A percentile compares a stretch with the other conserved stretches of the same genome.
Conservation (phyloP, 1,140 invertebrate species). For the Tetranychus urticae region DNA sequence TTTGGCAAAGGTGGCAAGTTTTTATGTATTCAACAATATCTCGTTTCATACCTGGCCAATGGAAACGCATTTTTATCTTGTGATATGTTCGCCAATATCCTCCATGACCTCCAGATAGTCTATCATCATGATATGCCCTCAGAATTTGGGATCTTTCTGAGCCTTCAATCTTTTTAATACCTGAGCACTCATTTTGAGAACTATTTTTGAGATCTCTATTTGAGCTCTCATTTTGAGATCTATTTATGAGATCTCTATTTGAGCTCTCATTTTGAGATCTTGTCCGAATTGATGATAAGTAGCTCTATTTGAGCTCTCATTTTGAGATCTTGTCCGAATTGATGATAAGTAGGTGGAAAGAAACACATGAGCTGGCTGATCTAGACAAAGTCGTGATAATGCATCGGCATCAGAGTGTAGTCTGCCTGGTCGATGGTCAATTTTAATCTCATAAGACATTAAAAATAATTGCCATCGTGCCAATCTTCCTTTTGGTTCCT, state of each 20-base stretch:
- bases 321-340: neutral
- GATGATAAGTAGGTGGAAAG: too few species aligned
- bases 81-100: neutral
- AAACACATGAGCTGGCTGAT: neutral
- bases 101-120: neutral
- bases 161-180: neutral
- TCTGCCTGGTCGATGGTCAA: neutral
- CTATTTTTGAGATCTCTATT: too few species aligned
- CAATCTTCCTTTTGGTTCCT: neutral
- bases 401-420: neutral
- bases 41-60: neutral
- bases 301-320: neutral
- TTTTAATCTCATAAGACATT: neutral
- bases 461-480: neutral
- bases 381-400: neutral
- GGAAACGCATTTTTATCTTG: neutral
- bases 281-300: too few species aligned
- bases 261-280: too few species aligned
- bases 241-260: too few species aligned
- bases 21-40: neutral
- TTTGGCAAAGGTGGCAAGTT: neutral
- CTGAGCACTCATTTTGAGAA: too few species aligned
- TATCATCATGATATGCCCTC: neutral
- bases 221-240: too few species aligned
- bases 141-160: neutral